These are phyloP conservation scores for Drosophila lacteicornis DNA, from an alignment of 1,140 invertebrate species.

Conservation along the genomic window DNA sequence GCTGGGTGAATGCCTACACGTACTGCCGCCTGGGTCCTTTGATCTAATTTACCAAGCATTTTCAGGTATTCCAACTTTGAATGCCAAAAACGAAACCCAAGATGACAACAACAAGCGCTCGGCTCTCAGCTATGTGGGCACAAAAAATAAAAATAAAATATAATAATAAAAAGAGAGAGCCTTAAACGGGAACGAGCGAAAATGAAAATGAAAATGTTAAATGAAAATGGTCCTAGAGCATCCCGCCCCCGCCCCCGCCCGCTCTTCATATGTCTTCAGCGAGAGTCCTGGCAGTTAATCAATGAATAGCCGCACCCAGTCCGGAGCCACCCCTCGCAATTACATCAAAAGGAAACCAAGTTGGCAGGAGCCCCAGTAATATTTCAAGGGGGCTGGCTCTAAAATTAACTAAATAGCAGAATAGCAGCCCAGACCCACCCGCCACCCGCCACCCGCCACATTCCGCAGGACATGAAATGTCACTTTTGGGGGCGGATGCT, in stretches of 20 bases:
- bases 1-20: conserved; percentile 66
- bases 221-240: conserved; percentile 53
- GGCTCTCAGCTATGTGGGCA: conserved; percentile 4
- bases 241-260: background rate
- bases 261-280: conserved; percentile 17
- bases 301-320: conserved; percentile 62
- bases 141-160: conserved; percentile 20
- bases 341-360: conserved; percentile 76
- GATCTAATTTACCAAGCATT: conserved; percentile 81
- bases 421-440: background rate
- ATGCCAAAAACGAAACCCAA: conserved; percentile 68
- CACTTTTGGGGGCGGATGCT: conserved; percentile 34
- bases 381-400: conserved; percentile 62
- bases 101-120: conserved; percentile 52
- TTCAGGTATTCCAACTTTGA: conserved; percentile 81
- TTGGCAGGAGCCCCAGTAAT: conserved; percentile 58
- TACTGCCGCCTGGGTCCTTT: conserved; percentile 61
- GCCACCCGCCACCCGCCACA: background rate
- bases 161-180: background rate
- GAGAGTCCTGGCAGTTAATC: conserved; percentile 64
- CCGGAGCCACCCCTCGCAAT: conserved; percentile 47
- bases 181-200: background rate
- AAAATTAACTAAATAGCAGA: conserved; percentile 77
- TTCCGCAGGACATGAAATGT: conserved; percentile 58
- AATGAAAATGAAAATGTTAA: conserved; percentile 72